A percentile compares a stretch with the other conserved stretches of the same genome.
Conservation (phyloP, 2,888 invertebrate species). For the Clanis bilineata region DNA sequence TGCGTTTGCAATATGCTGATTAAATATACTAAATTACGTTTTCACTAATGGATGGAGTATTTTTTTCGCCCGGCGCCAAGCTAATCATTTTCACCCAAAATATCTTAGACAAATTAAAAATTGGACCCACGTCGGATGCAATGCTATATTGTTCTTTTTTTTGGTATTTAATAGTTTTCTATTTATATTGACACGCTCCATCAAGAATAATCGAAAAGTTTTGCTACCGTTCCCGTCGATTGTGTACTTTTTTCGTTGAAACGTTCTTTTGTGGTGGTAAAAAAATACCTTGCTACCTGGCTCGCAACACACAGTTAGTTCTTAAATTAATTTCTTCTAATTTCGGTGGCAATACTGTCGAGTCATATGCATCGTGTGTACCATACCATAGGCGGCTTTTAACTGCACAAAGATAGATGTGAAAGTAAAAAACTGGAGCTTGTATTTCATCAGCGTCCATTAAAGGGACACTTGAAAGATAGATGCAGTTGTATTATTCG, state of each 20-base stretch:
- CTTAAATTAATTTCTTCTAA: conserved; percentile 74
- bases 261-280: conserved; percentile 44
- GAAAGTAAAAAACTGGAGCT: conserved; percentile 49
- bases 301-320: conserved; percentile 53
- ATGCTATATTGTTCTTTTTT: conserved; percentile 47
- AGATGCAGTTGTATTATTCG: conserved; percentile 44
- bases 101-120: conserved; percentile 45
- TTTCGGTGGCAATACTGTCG: conserved; percentile 62
- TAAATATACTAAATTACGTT: neutral
- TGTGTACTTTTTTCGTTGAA: conserved; percentile 45
- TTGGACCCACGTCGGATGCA: conserved; percentile 46
- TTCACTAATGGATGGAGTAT: neutral
- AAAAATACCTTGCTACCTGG: conserved; percentile 64
- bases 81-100: conserved; percentile 36
- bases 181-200: conserved; percentile 68
- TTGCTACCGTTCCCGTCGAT: conserved; percentile 72
- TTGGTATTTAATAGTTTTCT: conserved; percentile 66
- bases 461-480: conserved; percentile 75
- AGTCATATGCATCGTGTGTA: conserved; percentile 66
- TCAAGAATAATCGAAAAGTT: conserved; percentile 63
- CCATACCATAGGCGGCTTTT: conserved; percentile 55
- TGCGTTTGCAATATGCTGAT: neutral
- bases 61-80: conserved; percentile 61
- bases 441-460: conserved; percentile 70
- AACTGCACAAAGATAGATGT: conserved; percentile 44